A percentile compares a stretch with the other conserved stretches of the same genome.
Conservation (phyloP, 2,113 vertebrate genomes). For the Nothoprocta perdicaria region DNA sequence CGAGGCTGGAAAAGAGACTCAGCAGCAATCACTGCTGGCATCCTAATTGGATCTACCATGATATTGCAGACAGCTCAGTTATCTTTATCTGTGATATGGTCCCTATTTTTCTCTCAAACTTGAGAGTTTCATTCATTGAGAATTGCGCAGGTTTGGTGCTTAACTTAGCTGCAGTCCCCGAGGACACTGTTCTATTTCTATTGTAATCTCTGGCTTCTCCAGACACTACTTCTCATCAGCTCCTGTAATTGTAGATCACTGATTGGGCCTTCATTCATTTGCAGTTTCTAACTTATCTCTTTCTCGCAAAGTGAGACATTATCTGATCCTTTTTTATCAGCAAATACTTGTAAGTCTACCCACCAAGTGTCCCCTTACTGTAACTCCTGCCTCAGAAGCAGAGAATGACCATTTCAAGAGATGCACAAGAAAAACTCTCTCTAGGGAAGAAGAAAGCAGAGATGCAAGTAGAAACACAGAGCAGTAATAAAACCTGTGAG, state of each 20-base stretch:
- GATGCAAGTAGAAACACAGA: background rate
- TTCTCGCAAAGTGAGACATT: conserved; percentile 30
- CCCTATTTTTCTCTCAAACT: conserved; percentile 44
- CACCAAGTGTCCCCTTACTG: background rate
- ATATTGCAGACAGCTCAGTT: conserved; percentile 36
- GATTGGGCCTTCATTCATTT: background rate
- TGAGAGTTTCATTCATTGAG: conserved; percentile 33
- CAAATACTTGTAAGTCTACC: conserved; percentile 37
- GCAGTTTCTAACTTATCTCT: conserved; percentile 43
- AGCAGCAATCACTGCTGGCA: background rate
- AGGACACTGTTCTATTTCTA: conserved; percentile 57
- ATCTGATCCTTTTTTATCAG: conserved; percentile 55
- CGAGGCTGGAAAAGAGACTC: conserved; percentile 40
- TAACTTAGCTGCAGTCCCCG: conserved; percentile 24
- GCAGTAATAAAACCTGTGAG: conserved; percentile 14
- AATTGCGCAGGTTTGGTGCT: background rate
- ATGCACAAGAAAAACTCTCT: background rate
- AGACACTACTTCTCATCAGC: background rate
- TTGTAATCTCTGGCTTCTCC: conserved; percentile 43
- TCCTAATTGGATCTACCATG: conserved; percentile 29
- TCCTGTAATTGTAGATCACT: conserved; percentile 59
- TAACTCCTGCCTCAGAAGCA: background rate
- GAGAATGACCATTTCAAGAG: conserved; percentile 24
- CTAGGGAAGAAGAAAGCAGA: background rate
- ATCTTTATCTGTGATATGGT: conserved; percentile 39